Percentiles rank a stretch among this genome's conserved stretches.
Conservation (phyloP, 2,797 vertebrate species). For the Stomatorhinus walkeri region DNA sequence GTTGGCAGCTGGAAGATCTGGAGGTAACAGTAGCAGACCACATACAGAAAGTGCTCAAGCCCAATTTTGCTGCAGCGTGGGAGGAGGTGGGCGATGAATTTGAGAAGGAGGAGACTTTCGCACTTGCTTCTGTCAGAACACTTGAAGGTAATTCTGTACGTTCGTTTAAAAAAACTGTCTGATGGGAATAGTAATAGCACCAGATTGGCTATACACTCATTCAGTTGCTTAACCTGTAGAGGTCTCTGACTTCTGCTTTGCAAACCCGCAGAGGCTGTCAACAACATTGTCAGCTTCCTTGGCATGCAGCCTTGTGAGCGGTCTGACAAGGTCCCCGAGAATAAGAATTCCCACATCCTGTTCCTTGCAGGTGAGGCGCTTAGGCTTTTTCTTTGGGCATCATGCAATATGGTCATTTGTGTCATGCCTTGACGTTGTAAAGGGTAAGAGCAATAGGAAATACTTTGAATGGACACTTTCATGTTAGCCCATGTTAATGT, state of each 20-base stretch:
- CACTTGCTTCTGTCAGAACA: constrained; percentile 83
- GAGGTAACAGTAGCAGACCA: constrained; percentile 90
- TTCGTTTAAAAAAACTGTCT: not conserved
- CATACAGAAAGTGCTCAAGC: constrained; percentile 88
- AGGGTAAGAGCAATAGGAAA: not conserved
- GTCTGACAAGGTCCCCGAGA: constrained; percentile 94
- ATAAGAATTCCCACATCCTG: constrained; percentile 90
- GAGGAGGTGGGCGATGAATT: constrained; percentile 87
- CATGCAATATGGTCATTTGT: not conserved
- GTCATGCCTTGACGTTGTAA: not conserved
- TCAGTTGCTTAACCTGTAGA: not conserved
- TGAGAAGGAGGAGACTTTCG: constrained; percentile 96
- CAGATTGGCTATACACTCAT: not conserved
- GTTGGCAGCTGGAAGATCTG: constrained; percentile 78
- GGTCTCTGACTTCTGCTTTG: constrained; percentile 20
- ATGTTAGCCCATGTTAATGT: not conserved
- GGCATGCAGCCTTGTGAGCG: constrained; percentile 97
- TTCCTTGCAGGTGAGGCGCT: constrained; percentile 76
- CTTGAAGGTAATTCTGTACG: constrained; percentile 67
- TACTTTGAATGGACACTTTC: not conserved
- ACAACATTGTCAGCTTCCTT: constrained; percentile 88
- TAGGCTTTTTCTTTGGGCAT: not conserved
- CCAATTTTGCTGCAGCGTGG: constrained; percentile 91
- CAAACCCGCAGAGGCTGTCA: constrained; percentile 76
- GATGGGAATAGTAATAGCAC: not conserved